phyloP scores from a whole-genome alignment of 2,113 vertebrate genomes.

The Rousettus leschenaultii region DNA sequence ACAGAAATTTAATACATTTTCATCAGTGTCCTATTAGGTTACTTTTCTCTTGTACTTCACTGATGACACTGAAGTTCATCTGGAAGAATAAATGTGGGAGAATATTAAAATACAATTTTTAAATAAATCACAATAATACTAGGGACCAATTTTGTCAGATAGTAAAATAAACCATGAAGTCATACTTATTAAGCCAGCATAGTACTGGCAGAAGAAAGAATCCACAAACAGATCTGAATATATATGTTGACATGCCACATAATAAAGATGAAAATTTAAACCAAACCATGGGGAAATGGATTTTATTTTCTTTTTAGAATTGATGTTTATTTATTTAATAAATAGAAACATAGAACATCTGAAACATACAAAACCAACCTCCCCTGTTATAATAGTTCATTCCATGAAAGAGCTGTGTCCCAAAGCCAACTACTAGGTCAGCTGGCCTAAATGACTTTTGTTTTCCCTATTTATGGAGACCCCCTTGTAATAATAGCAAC shows the following conservation, averaged over 20 bases:
- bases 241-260: not conserved
- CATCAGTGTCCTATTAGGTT: not conserved
- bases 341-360: not conserved
- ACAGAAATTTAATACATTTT: not conserved
- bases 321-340: not conserved
- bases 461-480: not conserved
- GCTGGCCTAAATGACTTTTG: not conserved
- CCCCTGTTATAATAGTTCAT: not conserved
- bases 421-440: not conserved
- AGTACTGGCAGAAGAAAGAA: not conserved
- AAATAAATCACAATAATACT: not conserved
- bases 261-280: not conserved
- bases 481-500: not conserved
- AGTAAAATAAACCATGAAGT: slow-evolving; percentile 1
- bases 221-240: not conserved
- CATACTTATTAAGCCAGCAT: not conserved
- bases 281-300: not conserved
- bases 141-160: not conserved
- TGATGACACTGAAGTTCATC: not conserved
- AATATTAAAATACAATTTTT: not conserved
- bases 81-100: not conserved
- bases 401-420: not conserved
- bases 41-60: not conserved
- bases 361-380: not conserved
- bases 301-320: not conserved